These are phyloP conservation scores for Magallana gigas DNA, from an alignment of 1,140 invertebrate genomes.

Conservation along the genomic window DNA sequence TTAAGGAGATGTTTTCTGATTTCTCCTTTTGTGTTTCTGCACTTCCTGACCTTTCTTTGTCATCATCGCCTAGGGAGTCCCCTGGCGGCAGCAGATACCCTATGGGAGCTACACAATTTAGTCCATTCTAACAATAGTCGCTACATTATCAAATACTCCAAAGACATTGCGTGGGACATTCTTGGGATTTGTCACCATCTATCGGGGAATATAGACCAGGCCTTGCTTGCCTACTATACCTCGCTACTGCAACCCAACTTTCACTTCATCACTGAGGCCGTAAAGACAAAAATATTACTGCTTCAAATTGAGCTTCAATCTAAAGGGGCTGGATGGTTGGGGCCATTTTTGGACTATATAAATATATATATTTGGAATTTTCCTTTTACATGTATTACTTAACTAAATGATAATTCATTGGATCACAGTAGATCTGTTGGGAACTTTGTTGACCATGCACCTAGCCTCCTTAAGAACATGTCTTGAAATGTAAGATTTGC, in stretches of 20 bases:
- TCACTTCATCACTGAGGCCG: not conserved
- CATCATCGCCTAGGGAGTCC: not conserved
- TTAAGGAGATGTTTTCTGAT: not conserved
- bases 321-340: too few relatives aligned
- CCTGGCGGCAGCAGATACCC: not conserved
- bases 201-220: not conserved
- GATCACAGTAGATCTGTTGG: too few relatives aligned
- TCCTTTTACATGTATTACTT: too few relatives aligned
- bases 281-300: not conserved
- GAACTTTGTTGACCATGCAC: too few relatives aligned
- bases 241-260: not conserved
- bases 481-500: too few relatives aligned
- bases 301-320: not conserved
- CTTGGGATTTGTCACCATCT: slow-evolving; percentile 14
- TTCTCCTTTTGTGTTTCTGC: not conserved
- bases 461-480: not conserved
- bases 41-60: not conserved
- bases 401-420: too few relatives aligned
- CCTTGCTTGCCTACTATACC: not conserved
- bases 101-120: not conserved
- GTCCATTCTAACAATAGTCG: not conserved
- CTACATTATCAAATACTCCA: not conserved
- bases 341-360: too few relatives aligned
- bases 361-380: too few relatives aligned
- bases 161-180: not conserved